Evolutionary conservation across 2,797 vertebrate species (phyloP).

Genomic region (Gymnothorax reevesii): DNA sequence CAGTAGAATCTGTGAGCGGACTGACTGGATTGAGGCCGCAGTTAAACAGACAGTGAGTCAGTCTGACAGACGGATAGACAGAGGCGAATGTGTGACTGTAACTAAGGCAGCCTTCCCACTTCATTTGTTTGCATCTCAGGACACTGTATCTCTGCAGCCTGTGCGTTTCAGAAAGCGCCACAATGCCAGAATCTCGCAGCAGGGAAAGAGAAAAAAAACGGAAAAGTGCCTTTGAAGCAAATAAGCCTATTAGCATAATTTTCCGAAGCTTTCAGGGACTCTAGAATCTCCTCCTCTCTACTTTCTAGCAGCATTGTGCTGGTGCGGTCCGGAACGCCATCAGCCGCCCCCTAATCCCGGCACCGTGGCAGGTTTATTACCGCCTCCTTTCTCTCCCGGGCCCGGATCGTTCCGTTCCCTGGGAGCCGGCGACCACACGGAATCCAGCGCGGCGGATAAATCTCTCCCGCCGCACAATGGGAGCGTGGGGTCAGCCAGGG

Average conservation of each 20-base stretch:
- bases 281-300: constrained; percentile 40
- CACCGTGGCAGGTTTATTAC: constrained; percentile 52
- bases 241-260: constrained; percentile 55
- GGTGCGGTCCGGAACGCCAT: constrained; percentile 29
- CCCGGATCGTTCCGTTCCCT: constrained; percentile 44
- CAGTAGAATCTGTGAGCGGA: constrained; percentile 39
- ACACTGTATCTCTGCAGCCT: constrained; percentile 49
- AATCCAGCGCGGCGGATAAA: constrained; percentile 53
- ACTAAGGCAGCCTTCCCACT: background rate
- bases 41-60: background rate
- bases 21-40: constrained; percentile 2
- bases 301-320: constrained; percentile 39
- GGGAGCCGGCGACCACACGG: constrained; percentile 51
- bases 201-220: constrained; percentile 22
- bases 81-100: background rate
- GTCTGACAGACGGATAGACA: background rate
- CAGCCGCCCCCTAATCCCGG: constrained; percentile 53
- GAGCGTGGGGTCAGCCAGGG: constrained; percentile 53
- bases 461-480: constrained; percentile 48
- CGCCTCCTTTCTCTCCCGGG: constrained; percentile 35
- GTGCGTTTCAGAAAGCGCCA: constrained; percentile 50
- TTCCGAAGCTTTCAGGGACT: constrained; percentile 50
- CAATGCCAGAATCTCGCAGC: constrained; percentile 49
- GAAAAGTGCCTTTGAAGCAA: constrained; percentile 49
- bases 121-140: constrained; percentile 38